Percentiles rank a stretch among this genome's conserved stretches.
Evolutionary conservation across 2,113 vertebrate genomes (phyloP).

Genomic region (Syngnathoides biaculeatus): DNA sequence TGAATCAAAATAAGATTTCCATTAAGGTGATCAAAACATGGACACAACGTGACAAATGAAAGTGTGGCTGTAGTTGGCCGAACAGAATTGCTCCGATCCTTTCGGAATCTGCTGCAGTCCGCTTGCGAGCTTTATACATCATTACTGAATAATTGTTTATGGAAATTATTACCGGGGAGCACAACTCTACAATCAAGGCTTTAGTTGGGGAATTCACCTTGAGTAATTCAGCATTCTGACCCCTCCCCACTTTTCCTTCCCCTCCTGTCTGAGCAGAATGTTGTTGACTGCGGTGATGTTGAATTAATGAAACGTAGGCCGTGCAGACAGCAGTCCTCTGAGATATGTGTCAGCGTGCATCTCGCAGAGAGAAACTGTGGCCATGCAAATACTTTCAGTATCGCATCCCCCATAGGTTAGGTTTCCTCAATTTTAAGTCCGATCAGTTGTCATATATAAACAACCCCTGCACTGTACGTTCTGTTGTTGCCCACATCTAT

Average conservation of each 20-base stretch:
- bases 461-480: neutral
- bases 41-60: neutral
- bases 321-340: conserved; percentile 28
- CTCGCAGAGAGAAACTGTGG: conserved; percentile 12
- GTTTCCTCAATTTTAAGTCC: conserved; percentile 8
- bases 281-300: conserved; percentile 19
- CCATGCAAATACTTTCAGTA: conserved; percentile 13
- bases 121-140: conserved; percentile 22
- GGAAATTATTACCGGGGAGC: conserved; percentile 37
- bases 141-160: conserved; percentile 48
- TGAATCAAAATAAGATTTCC: neutral
- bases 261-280: conserved; percentile 4
- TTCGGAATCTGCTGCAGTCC: conserved; percentile 11
- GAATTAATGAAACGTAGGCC: conserved; percentile 9
- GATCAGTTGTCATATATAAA: conserved; percentile 7
- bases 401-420: conserved; percentile 6
- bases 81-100: conserved; percentile 2
- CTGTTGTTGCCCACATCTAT: neutral
- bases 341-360: conserved; percentile 26
- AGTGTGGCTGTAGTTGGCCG: neutral
- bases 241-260: conserved; percentile 9
- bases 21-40: neutral
- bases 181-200: conserved; percentile 35
- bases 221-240: conserved; percentile 20
- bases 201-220: conserved; percentile 33